A percentile compares a stretch with the other conserved stretches of the same genome.
Evolutionary conservation across 1,140 invertebrate species (phyloP).

Genomic region (Trissolcus basalis): DNA sequence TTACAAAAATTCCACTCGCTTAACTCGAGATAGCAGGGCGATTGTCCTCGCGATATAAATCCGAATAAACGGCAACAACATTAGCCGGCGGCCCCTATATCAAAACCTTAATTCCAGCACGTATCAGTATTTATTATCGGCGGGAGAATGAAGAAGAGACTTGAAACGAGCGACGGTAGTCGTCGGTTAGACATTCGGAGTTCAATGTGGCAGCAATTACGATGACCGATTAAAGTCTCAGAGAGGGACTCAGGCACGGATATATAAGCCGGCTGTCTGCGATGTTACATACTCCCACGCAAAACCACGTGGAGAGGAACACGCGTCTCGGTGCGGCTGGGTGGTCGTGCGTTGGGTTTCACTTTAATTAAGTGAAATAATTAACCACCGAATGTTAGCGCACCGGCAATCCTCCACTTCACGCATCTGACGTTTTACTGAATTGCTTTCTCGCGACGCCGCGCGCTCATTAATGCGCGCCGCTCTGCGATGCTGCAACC

Average conservation of each 20-base stretch:
- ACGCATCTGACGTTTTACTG: slow-evolving; percentile 53
- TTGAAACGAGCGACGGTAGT: slow-evolving; percentile 13
- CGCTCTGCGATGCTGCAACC: slow-evolving; percentile 36
- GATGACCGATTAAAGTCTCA: slow-evolving; percentile 54
- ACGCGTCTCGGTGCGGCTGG: slow-evolving; percentile 4
- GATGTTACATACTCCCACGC: slow-evolving; percentile 6
- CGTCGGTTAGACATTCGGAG: slow-evolving; percentile 33
- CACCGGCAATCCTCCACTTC: slow-evolving; percentile 55
- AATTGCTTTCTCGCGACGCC: slow-evolving; percentile 46
- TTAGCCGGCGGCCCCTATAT: slow-evolving; percentile 21
- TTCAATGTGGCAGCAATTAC: slow-evolving; percentile 39
- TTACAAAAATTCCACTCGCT: slow-evolving; percentile 29
- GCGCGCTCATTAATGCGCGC: slow-evolving; percentile 48
- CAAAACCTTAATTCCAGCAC: slow-evolving; percentile 32
- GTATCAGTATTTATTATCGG: slow-evolving; percentile 41
- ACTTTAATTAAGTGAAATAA: slow-evolving; percentile 62
- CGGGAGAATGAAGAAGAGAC: slow-evolving; percentile 10
- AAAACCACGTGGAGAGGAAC: slow-evolving; percentile 7
- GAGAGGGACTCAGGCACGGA: slow-evolving; percentile 33
- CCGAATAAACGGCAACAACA: slow-evolving; percentile 7
- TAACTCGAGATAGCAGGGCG: slow-evolving; percentile 10
- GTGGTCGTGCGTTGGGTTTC: slow-evolving; percentile 51
- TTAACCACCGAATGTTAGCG: slow-evolving; percentile 57
- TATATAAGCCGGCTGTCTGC: slow-evolving; percentile 27
- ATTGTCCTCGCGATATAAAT: slow-evolving; percentile 26